Evolutionary conservation across 1,140 invertebrate species (phyloP), one percentile per base, ranked within the genome.

Genomic region (Drosophila parvula): DNA sequence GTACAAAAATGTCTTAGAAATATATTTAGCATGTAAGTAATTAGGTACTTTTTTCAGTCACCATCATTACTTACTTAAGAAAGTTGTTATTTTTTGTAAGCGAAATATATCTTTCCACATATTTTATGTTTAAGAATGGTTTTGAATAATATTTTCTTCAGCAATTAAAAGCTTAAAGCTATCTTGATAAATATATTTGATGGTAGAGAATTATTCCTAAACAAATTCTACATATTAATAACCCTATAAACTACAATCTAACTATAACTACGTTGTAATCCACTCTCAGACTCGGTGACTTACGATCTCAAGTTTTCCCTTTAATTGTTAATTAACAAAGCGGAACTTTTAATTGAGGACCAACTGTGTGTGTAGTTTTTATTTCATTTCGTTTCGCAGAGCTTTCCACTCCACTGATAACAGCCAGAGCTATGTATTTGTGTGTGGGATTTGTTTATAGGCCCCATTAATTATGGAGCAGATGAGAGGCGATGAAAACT

Each of bases 301-400:
- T 60, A 34, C 34, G 58, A 70, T 36, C 51, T 68, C 44, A 65
- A 48, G 48, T 65, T 64, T 67, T 79, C 61, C 57, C 43, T 63
- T 75, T 50, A 51, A 47, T 69, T 55, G 41, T 58, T 65, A 64
- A 59, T 79, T 70, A 67, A 64, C 60, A 62, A 67, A 74, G 84
- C 83, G 84, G 79, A 88, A 88, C 84, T 80, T 89, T 84, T 84
- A 88, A 88, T 88, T 89, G 47, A 78, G 64, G 14, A 48, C 53
- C 40, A 58, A 59, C 34, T 59, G 32, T 59, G 45, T 50, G 34
- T 47, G 43, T 55, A 60, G 56, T 64, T 48, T n/a, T 43, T 40
- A 22, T 22, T 22, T 22, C 22, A 22, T 22, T 22, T 22, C 9
- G 32, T 40, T 27, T 34, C 28, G 38, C 41, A 40, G 18, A 30